Conservation (phyloP, 2,888 invertebrate species). For the Tenthredo livida region DNA sequence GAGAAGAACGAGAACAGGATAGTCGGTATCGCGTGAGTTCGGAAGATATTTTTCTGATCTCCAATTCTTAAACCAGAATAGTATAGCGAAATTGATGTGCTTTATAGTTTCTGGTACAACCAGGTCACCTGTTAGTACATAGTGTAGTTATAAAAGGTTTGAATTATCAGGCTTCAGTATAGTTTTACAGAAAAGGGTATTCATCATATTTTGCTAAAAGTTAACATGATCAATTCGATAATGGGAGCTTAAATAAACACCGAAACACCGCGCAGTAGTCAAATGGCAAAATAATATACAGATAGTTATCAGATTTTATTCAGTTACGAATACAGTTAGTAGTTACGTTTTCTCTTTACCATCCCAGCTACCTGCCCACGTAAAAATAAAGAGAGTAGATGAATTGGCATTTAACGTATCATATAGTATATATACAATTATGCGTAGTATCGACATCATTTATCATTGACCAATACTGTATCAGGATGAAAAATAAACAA, state of each 20-base stretch:
- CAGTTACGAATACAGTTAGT: not conserved
- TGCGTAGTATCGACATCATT: not conserved
- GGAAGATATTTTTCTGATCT: too few species aligned
- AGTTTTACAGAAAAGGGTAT: too few species aligned
- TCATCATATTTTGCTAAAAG: too few species aligned
- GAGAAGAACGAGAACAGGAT: not conserved
- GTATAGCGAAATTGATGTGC: not conserved
- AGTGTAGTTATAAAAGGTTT: not conserved
- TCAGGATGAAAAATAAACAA: constrained; percentile 11
- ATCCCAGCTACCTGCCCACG: not conserved
- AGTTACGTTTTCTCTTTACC: not conserved
- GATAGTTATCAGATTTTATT: not conserved
- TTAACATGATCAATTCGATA: too few species aligned
- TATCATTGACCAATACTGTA: not conserved
- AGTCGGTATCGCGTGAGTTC: too few species aligned
- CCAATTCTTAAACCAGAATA: not conserved
- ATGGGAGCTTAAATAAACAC: too few species aligned
- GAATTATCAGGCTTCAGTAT: not conserved
- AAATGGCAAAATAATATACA: not conserved
- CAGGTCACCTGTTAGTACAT: not conserved
- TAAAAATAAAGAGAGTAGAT: not conserved
- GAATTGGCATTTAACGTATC: not conserved
- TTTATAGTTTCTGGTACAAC: not conserved
- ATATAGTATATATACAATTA: not conserved
- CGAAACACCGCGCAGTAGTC: too few species aligned